phyloP scores from a whole-genome alignment of 2,888 invertebrate genomes.

The Andrena flavipes region DNA sequence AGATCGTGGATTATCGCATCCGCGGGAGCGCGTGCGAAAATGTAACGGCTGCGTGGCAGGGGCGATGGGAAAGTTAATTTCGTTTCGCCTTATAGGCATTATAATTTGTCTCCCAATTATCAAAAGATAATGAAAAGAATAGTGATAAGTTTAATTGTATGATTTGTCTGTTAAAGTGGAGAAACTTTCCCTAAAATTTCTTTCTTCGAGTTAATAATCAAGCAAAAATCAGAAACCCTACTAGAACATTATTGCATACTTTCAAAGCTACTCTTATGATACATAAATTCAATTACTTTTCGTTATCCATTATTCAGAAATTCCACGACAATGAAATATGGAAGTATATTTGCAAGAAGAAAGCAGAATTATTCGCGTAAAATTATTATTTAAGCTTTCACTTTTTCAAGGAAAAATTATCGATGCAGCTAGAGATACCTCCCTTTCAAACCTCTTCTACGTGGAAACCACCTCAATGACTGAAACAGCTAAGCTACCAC shows the following conservation, averaged over 20 bases:
- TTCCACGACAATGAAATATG: neutral
- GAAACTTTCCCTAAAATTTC: too few species aligned
- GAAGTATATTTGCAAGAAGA: neutral
- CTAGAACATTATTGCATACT: neutral
- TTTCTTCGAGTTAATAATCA: too few species aligned
- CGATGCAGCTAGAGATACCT: neutral
- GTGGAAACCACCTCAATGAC: slow-evolving; percentile 4
- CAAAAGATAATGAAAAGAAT: too few species aligned
- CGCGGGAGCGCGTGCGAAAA: neutral
- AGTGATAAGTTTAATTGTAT: too few species aligned
- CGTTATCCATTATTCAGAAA: neutral
- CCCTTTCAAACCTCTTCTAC: neutral
- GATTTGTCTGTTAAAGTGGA: too few species aligned
- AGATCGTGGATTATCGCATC: slow-evolving; percentile 22
- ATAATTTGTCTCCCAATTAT: too few species aligned
- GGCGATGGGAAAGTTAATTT: slow-evolving; percentile 12
- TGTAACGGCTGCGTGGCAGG: neutral
- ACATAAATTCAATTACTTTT: neutral
- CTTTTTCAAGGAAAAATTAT: neutral
- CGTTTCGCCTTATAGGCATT: too few species aligned
- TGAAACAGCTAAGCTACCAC: slow-evolving; percentile 1
- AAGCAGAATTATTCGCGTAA: neutral
- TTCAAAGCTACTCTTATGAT: neutral
- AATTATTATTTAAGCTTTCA: neutral
- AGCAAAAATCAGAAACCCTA: too few species aligned